Evolutionary conservation across 2,113 vertebrate genomes (phyloP).

Genomic region (Menura novaehollandiae): DNA sequence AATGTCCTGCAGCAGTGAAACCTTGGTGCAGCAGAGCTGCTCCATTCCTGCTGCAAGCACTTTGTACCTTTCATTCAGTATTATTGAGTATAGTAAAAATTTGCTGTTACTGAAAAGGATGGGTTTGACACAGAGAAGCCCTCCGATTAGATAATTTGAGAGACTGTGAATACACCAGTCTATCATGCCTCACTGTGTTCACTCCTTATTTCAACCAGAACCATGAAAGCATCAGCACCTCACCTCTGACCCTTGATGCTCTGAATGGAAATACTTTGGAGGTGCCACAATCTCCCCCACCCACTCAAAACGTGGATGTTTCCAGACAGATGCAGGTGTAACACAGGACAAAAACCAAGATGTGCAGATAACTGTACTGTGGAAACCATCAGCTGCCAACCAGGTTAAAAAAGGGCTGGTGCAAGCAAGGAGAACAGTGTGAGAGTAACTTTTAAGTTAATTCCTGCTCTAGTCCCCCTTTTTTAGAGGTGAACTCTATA

Average conservation of each 20-base stretch:
- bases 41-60: not conserved
- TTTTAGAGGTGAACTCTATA: not conserved
- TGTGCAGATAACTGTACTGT: not conserved
- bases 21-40: not conserved
- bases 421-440: rapidly evolving
- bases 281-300: not conserved
- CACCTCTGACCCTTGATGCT: not conserved
- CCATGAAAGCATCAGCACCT: not conserved
- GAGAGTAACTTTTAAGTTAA: not conserved
- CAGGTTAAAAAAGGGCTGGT: not conserved
- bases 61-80: not conserved
- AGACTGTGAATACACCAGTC: not conserved
- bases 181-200: rapidly evolving
- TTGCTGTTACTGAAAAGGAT: not conserved
- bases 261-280: not conserved
- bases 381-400: not conserved
- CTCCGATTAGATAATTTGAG: not conserved
- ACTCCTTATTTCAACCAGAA: not conserved
- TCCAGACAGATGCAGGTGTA: not conserved
- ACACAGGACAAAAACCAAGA: not conserved
- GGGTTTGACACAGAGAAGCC: not conserved
- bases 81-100: not conserved
- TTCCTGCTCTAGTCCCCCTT: not conserved
- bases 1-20: not conserved
- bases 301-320: not conserved